Percentiles rank a stretch among this genome's conserved stretches.
Conservation (phyloP, 2,797 vertebrate genomes). For the Neoniphon sammara region DNA sequence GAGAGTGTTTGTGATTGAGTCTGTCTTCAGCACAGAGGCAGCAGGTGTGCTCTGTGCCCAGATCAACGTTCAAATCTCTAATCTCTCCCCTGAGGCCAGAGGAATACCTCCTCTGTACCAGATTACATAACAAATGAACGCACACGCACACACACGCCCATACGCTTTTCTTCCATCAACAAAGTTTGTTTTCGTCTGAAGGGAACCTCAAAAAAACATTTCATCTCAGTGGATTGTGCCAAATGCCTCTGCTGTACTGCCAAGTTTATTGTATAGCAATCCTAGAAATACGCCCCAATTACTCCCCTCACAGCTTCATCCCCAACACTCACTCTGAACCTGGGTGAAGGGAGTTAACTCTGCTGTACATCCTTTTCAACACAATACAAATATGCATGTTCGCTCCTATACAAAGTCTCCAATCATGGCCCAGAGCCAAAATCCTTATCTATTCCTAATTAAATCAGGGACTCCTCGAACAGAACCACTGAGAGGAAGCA, state of each 20-base stretch:
- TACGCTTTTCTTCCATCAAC: slow-evolving; percentile 15
- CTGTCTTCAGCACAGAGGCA: slow-evolving; percentile 33
- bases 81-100: slow-evolving; percentile 38
- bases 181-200: slow-evolving; percentile 41
- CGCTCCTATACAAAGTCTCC: neutral
- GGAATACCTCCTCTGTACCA: slow-evolving; percentile 33
- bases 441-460: slow-evolving; percentile 48
- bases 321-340: neutral
- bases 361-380: neutral
- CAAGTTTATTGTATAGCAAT: slow-evolving; percentile 26
- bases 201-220: slow-evolving; percentile 39
- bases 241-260: slow-evolving; percentile 27
- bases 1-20: slow-evolving; percentile 11
- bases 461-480: slow-evolving; percentile 41
- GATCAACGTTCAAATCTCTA: slow-evolving; percentile 47
- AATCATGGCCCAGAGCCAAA: slow-evolving; percentile 25
- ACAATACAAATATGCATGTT: slow-evolving; percentile 12
- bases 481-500: slow-evolving; percentile 23
- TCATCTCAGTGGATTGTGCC: slow-evolving; percentile 31
- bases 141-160: slow-evolving; percentile 14
- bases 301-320: slow-evolving; percentile 21
- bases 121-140: slow-evolving; percentile 47
- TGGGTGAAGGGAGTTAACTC: no score
- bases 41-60: slow-evolving; percentile 46
- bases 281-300: slow-evolving; percentile 3